Evolutionary conservation across 2,888 invertebrate species (phyloP), one percentile per base, ranked within the genome.

Genomic region (Drosophila neoperkinsi): DNA sequence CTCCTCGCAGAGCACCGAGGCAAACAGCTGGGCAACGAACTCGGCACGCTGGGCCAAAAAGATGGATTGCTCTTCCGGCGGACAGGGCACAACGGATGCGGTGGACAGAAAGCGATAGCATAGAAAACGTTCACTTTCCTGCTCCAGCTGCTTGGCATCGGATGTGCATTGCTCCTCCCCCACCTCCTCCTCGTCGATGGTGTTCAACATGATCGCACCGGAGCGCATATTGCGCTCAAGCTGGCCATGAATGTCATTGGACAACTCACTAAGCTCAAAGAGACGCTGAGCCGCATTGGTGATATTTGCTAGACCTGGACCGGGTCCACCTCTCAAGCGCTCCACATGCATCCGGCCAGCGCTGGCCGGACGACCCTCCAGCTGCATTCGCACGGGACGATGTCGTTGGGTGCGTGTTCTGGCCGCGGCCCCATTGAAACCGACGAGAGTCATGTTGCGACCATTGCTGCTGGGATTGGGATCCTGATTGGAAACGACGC

Each of bases 21-120:
- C 72, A 3, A 88, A 10, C 21, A 88, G 60, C 18, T 88, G 88
- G 41, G 84, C 57, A 4, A 88, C 87, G 18, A 88, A 88, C 4
- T 88, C 87, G 6, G 87, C 75, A 2, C 87, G 88, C 4, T 83
- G 65, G 0, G 61, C 30, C 4, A 83, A 38, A n/a, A 88, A 84
- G 1, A 10, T 31, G 1, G 43, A 41, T 4, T 71, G 81, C n/a
- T 77, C 68, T 0, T 68, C 73, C 2, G 63, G 34, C 2, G 64
- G 59, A 16, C 66, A 64, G 1, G 31, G 18, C 0, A 25, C 18
- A 4, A 10, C 28, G 34, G 75, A 33, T 0, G 16, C 6, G 7
- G 61, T 18, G 6, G 64, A 30, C 0, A 82, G 50, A 57, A 76
- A 87, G 16, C 71, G 77, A 34, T 53, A 57, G 52, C 86, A 88